Evolutionary conservation across 2,113 vertebrate species (phyloP), one percentile per base, ranked within the genome.

Genomic region (Scortum barcoo): DNA sequence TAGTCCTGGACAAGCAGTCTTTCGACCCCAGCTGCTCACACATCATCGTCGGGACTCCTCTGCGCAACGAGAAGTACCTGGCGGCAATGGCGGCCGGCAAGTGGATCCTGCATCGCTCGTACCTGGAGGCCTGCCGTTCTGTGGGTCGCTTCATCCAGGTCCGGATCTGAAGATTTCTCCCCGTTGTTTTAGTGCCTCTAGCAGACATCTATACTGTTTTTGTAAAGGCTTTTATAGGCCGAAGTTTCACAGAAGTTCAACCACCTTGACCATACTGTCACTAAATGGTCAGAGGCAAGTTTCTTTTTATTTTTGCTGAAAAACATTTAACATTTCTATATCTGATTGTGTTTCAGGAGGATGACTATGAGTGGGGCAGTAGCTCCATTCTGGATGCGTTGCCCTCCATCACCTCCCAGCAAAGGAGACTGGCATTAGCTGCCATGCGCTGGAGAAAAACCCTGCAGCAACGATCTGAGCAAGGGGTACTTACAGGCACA

Each of bases 51-150:
- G 98, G 98, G 28, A 96, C 96, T 72, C 98, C 98, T 1, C 96
- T 99, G 84, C 96, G 98, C 1, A 99, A 99, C 26, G 98, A 99
- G 81, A 99, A 99, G 60, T 99, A 98, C 85, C 84, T 99, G 86
- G 98, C 97, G 7, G 97, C 98, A 0, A 97, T 99, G 97, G 98
- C 98, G 17, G 96, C 98, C 0, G 98, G 98, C 0, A 99, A 99
- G 82, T 99, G 98, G 98, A 97, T 99, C 72, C 96, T 99, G 33
- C 98, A 99, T 82, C 96, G 97, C 57, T 99, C 98, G 9, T 99
- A 99, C 89, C 91, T 99, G 75, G 98, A 99, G 81, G 97, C 97
- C 0, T 99, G 97, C 36, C 95, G 97, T 72, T 88, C 94, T 13
- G 95, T 96, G 12, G 95, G 92, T 0, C 89, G 51, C 88, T 99